Conservation (phyloP, 2,113 vertebrate species). For the Eolophus roseicapilla region DNA sequence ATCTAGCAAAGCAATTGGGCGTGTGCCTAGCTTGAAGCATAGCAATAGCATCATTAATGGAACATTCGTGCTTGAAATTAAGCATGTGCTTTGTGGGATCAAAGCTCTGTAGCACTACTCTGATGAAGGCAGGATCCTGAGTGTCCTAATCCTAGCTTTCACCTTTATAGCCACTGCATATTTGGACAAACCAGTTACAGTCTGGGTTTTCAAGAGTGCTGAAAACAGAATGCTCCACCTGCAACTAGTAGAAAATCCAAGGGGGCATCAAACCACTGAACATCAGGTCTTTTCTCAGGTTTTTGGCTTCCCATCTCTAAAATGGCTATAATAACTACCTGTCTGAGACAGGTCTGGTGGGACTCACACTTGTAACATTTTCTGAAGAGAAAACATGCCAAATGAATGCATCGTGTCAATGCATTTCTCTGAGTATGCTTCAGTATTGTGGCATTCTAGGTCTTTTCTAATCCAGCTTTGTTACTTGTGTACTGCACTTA, state of each 20-base stretch:
- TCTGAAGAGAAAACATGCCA: neutral
- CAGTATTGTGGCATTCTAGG: neutral
- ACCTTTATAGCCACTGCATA: neutral
- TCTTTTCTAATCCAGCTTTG: neutral
- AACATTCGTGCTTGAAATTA: conserved; percentile 25
- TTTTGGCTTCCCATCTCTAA: neutral
- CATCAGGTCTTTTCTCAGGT: neutral
- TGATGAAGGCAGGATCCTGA: neutral
- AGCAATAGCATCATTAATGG: neutral
- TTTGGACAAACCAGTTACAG: neutral
- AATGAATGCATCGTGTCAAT: neutral
- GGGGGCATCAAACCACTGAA: neutral
- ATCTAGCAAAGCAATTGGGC: conserved; percentile 2
- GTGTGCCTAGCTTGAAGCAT: conserved; percentile 24
- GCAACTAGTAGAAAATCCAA: neutral
- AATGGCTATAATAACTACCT: neutral
- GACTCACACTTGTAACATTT: neutral
- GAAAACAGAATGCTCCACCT: neutral
- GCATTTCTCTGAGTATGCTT: neutral
- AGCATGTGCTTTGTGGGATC: conserved; percentile 6
- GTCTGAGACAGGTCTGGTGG: neutral
- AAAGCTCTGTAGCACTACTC: neutral
- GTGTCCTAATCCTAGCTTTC: conserved; percentile 1
- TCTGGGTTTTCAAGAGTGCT: neutral
- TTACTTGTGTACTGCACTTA: neutral